Base-by-base conservation (phyloP, 2,113 vertebrate species). In the Anguilla rostrata region DNA sequence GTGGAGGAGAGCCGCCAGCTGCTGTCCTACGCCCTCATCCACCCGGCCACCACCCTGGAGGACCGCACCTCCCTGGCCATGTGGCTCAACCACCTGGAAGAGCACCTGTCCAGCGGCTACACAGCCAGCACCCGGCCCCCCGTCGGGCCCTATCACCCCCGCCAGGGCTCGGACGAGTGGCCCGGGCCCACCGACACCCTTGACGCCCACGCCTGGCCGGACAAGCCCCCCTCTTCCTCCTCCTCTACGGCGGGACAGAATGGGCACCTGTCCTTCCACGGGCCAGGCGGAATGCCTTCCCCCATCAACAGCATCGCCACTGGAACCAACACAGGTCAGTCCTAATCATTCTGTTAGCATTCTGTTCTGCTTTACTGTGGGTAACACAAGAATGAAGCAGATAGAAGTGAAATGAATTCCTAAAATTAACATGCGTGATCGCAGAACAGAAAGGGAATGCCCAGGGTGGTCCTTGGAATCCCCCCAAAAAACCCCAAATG, bases 1-100 rank as follows among this genome's bases (percentile, higher is more conserved):
- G 97, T 99, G 7, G 98, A 99, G 91, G 98, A 99, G 94, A 98
- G 97, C 91, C 94, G 98, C 75, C 98, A 99, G 94, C 95, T 99
- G 89, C 96, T 99, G 2, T 98, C 98, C 88, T 98, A 98, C 0
- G 98, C 98, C 46, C 98, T 99, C 90, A 99, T 99, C 92, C 98
- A 98, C 91, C 98, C 98, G 0, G 98, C 98, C 90, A 98, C 98
- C 93, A 97, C 97, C 0, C 92, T 98, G 91, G 98, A 99, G 0
- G 98, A 99, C 94, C 97, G 98, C 88, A 98, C 96, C 56, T 97
- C 97, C 0, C 93, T 99, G 84, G 98, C 98, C 60, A 95, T 98
- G 81, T 99, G 98, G 98, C 94, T 99, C 29, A 98, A 96, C 89
- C 98, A 99, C 92, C 93, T 99, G 39, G 98, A 99, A 89, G 98